phyloP scores from a whole-genome alignment of 64 coral and sea anemone genomes.

The Trachythela sp. region DNA sequence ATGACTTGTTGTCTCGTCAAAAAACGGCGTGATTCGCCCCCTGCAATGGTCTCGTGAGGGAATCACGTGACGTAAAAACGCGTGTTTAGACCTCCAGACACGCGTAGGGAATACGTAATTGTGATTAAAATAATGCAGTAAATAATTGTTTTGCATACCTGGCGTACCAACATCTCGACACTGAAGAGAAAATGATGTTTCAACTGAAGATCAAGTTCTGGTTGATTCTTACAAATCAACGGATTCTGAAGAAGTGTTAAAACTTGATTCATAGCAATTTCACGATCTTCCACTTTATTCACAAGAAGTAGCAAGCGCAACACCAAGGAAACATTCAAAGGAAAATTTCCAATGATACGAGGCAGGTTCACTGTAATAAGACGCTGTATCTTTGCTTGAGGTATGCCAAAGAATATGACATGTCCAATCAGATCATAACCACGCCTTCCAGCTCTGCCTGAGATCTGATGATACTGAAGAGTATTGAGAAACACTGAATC shows the following conservation, averaged over 20 bases:
- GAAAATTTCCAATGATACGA: constrained; percentile 69
- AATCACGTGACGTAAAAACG: too few species aligned
- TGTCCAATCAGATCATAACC: constrained; percentile 68
- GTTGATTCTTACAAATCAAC: constrained; percentile 57
- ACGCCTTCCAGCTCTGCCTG: constrained; percentile 67
- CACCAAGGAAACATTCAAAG: constrained; percentile 57
- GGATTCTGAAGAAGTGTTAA: constrained; percentile 60
- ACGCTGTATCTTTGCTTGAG: constrained; percentile 57
- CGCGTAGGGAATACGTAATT: neutral
- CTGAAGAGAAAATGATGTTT: constrained; percentile 82
- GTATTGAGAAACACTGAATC: constrained; percentile 61
- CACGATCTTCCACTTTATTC: neutral
- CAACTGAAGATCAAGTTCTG: constrained; percentile 52
- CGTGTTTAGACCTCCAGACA: too few species aligned
- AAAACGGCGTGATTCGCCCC: too few species aligned
- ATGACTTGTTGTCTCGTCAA: too few species aligned
- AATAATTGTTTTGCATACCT: constrained; percentile 39
- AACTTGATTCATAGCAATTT: constrained; percentile 16
- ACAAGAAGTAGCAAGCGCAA: constrained; percentile 59
- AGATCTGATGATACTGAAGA: constrained; percentile 60
- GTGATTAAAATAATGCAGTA: neutral
- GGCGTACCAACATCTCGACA: constrained; percentile 61
- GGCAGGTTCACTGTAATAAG: constrained; percentile 63
- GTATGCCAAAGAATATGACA: constrained; percentile 68
- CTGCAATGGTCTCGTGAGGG: too few species aligned